These are phyloP conservation scores for Entelurus aequoreus DNA, from an alignment of 2,113 vertebrate species.

Conservation along the genomic window DNA sequence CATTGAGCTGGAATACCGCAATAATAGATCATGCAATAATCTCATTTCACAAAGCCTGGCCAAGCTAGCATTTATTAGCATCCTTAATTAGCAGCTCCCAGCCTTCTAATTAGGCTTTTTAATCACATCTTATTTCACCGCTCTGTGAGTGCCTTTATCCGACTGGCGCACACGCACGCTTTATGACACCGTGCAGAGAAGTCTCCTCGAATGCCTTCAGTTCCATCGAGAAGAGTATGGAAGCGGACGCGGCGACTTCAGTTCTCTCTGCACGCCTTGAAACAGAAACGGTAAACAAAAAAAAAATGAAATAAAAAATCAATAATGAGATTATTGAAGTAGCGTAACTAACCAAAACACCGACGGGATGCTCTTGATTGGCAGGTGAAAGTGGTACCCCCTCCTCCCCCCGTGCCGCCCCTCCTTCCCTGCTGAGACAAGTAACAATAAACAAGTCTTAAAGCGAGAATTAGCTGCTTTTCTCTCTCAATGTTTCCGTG, in stretches of 20 bases:
- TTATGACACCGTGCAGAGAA: not conserved
- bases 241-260: too few relatives aligned
- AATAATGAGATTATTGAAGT: not conserved
- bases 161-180: not conserved
- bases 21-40: not conserved
- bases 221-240: too few relatives aligned
- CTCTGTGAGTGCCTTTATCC: not conserved
- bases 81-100: conserved; percentile 7
- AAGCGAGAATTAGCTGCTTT: conserved; percentile 52
- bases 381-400: conserved; percentile 32
- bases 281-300: too few relatives aligned
- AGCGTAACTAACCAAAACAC: conserved; percentile 30
- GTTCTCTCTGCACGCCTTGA: too few relatives aligned
- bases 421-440: conserved; percentile 16
- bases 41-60: not conserved
- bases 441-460: conserved; percentile 58
- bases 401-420: too few relatives aligned
- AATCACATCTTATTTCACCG: conserved; percentile 1
- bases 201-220: too few relatives aligned
- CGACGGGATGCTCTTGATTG: conserved; percentile 47
- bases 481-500: conserved; percentile 35
- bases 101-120: conserved; percentile 9
- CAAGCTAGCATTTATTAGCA: conserved; percentile 2
- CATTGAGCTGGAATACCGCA: too few relatives aligned
- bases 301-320: too few relatives aligned